Evolutionary conservation across 1,140 invertebrate species (phyloP).

Genomic region (Antheraea pernyi): DNA sequence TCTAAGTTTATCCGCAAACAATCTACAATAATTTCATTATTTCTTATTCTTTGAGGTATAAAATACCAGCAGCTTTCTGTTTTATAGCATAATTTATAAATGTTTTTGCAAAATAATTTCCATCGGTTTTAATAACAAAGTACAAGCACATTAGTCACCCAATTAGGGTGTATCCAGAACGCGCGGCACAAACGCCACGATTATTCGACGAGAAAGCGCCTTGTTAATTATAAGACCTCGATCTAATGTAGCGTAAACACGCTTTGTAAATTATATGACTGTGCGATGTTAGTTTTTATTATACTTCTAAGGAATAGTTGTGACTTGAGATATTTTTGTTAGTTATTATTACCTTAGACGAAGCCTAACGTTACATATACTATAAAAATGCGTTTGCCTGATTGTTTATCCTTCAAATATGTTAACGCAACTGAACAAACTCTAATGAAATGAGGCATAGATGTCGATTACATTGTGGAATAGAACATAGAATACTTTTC

Average conservation of each 20-base stretch:
- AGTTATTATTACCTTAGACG: too few species aligned
- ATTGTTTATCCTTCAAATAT: too few species aligned
- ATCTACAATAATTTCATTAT: too few species aligned
- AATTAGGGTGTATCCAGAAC: conserved; percentile 22
- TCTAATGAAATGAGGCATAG: too few species aligned
- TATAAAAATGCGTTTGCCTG: too few species aligned
- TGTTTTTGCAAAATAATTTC: not conserved
- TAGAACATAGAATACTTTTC: too few species aligned
- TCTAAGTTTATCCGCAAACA: too few species aligned
- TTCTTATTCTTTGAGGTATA: too few species aligned
- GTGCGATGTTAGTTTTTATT: not conserved
- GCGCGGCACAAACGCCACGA: conserved; percentile 11
- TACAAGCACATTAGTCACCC: conserved; percentile 4
- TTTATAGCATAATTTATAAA: not conserved
- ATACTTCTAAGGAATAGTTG: not conserved
- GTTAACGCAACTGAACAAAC: too few species aligned
- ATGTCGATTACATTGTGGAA: too few species aligned
- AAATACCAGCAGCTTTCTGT: not conserved
- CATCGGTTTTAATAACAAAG: not conserved
- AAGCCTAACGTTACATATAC: too few species aligned
- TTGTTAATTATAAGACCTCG: conserved; percentile 17
- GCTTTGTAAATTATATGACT: not conserved
- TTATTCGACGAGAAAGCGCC: conserved; percentile 24
- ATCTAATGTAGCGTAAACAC: conserved; percentile 17
- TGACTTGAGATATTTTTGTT: too few species aligned